These are phyloP conservation scores for Fopius arisanus DNA, from an alignment of 1,140 invertebrate genomes.

Conservation along the genomic window DNA sequence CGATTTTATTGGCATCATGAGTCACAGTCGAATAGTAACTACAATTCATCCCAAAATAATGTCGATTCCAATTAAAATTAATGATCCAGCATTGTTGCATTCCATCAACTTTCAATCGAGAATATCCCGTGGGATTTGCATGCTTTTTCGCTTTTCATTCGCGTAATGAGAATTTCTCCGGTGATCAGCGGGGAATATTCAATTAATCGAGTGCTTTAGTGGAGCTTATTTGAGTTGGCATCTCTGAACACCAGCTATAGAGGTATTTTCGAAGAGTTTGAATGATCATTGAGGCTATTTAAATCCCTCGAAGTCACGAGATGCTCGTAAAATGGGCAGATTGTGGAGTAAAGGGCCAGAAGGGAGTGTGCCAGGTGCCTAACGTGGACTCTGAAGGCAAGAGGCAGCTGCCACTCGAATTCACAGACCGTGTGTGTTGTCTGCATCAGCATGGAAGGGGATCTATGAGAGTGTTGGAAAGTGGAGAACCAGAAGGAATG, in stretches of 20 bases:
- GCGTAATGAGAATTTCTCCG: too few relatives aligned
- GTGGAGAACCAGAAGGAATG: background rate
- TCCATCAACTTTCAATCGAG: background rate
- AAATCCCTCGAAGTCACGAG: background rate
- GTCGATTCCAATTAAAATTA: background rate
- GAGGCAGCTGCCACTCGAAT: background rate
- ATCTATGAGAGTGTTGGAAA: background rate
- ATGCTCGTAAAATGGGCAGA: background rate
- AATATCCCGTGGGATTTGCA: too few relatives aligned
- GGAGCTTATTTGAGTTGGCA: background rate
- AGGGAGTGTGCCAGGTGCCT: background rate
- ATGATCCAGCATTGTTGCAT: background rate
- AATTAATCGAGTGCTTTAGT: too few relatives aligned
- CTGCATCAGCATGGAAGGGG: background rate
- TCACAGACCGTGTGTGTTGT: background rate
- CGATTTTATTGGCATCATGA: background rate
- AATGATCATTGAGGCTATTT: background rate
- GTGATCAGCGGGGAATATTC: too few relatives aligned
- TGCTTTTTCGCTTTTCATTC: too few relatives aligned
- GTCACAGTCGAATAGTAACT: background rate
- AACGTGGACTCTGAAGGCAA: background rate
- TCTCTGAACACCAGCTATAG: background rate
- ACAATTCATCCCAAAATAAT: background rate
- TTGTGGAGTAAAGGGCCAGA: background rate
- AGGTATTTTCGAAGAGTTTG: background rate